Base-by-base conservation (phyloP, 1,140 invertebrate species). In the Drosophila equinoxialis region DNA sequence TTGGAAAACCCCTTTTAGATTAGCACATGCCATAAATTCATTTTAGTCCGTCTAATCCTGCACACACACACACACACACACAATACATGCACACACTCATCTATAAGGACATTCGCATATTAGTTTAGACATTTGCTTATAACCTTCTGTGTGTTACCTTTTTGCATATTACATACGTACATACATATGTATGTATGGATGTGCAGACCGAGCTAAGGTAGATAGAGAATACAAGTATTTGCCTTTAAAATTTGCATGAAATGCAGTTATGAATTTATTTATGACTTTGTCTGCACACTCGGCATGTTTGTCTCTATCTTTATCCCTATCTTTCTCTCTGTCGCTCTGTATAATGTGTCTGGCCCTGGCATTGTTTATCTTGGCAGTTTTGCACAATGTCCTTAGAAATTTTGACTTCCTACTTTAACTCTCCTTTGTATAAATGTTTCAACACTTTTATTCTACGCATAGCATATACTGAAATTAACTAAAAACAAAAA, bases 221-320 rank as follows among this genome's bases (percentile, higher is more conserved):
- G 14, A 20, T 41, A 26, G 48, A 67, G 45, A 23, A 51, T 51
- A 51, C 17, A 20, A 23, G 17, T 71, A 68, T 67, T 77, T 69
- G 67, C 65, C 70, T 70, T 67, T 59, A 45, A 74, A 81, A 68
- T 80, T 73, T 79, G 79, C 79, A 79, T 82, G 70, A 62, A 54
- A 83, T 82, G 83, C 68, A 74, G 69, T 72, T 77, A 77, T 79
- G 81, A 86, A 83, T 86, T 82, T 83, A 86, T 86, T 86, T 86
- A 86, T 79, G 83, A 77, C 70, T 74, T 65, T 70, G 72, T 61
- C 59, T 73, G 59, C 62, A 57, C 73, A 42, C 51, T 48, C 55
- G 68, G 41, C 33, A 64, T 45, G 60, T 60, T 69, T 71, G 42
- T 39, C 54, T 41, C 39, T 61, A 35, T 64, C 59, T 65, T 74